phyloP scores from a whole-genome alignment of 2,888 invertebrate genomes.

The Nomada ruficornis region DNA sequence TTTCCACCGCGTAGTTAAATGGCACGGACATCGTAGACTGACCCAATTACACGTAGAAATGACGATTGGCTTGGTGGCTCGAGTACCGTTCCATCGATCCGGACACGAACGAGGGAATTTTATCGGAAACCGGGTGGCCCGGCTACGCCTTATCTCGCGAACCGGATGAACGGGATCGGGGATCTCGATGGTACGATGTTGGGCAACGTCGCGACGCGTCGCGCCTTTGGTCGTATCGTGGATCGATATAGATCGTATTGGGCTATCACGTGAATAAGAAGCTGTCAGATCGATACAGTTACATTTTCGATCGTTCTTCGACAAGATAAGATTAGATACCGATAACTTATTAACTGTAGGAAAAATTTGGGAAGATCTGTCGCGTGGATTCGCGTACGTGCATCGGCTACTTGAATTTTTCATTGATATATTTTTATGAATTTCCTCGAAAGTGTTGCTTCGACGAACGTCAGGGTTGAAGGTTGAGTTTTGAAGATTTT shows the following conservation, averaged over 20 bases:
- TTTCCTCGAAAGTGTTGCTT: too few relatives aligned
- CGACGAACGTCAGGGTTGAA: too few relatives aligned
- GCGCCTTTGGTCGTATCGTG: conserved; percentile 19
- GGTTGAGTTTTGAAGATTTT: too few relatives aligned
- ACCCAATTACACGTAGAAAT: conserved; percentile 68
- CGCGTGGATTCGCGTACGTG: background rate
- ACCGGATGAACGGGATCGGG: conserved; percentile 43
- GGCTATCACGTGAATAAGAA: conserved; percentile 37
- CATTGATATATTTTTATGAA: background rate
- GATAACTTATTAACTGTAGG: background rate
- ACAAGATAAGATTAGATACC: conserved; percentile 56
- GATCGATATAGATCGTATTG: conserved; percentile 41
- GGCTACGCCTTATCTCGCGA: conserved; percentile 39
- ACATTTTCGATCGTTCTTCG: conserved; percentile 22
- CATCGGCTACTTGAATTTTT: background rate
- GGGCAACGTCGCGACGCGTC: conserved; percentile 1
- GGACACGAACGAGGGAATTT: conserved; percentile 6
- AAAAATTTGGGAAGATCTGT: conserved; percentile 1
- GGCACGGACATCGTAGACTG: conserved; percentile 68
- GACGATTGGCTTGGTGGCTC: conserved; percentile 1
- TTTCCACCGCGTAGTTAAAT: conserved; percentile 41
- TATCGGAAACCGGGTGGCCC: conserved; percentile 29
- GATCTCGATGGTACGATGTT: conserved; percentile 22
- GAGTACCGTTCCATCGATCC: background rate
- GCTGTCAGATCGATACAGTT: conserved; percentile 11